Evolutionary conservation across 2,113 vertebrate genomes (phyloP).

Genomic region (Stomatorhinus ivindoensis): DNA sequence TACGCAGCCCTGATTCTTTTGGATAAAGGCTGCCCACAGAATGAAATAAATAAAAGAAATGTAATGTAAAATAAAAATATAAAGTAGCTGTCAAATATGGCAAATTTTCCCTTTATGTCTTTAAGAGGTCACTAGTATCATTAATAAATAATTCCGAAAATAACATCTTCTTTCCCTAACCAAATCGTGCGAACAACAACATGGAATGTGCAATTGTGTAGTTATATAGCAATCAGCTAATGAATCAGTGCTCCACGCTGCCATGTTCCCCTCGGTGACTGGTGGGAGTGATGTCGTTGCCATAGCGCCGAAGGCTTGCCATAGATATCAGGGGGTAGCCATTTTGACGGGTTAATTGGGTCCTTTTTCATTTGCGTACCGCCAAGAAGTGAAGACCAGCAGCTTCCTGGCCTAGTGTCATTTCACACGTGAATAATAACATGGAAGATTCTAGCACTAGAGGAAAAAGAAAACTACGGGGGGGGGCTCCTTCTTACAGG

Average conservation of each 20-base stretch:
- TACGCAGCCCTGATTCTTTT: background rate
- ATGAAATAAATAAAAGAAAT: background rate
- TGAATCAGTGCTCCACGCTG: background rate
- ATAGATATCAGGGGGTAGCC: constrained; percentile 10
- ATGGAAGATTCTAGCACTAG: background rate
- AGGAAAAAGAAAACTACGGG: background rate
- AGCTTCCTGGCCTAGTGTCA: background rate
- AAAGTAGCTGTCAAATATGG: background rate
- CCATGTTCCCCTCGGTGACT: background rate
- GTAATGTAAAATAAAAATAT: background rate
- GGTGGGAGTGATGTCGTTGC: constrained; percentile 17
- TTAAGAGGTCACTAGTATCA: background rate
- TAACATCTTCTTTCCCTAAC: background rate
- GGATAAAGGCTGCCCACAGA: background rate
- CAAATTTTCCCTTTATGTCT: background rate
- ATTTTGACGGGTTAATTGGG: constrained; percentile 23
- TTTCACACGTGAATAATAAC: constrained; percentile 9
- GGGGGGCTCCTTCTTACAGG: background rate
- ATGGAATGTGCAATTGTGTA: background rate
- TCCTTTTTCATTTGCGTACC: constrained; percentile 15
- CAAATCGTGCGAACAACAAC: background rate
- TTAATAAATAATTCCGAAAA: background rate
- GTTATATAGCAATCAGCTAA: background rate
- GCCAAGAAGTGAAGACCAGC: background rate
- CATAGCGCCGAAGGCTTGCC: constrained; percentile 5